Evolutionary conservation across 2,888 invertebrate genomes (phyloP), one percentile per base, ranked within the genome.

Genomic region (Saturnia pavonia): DNA sequence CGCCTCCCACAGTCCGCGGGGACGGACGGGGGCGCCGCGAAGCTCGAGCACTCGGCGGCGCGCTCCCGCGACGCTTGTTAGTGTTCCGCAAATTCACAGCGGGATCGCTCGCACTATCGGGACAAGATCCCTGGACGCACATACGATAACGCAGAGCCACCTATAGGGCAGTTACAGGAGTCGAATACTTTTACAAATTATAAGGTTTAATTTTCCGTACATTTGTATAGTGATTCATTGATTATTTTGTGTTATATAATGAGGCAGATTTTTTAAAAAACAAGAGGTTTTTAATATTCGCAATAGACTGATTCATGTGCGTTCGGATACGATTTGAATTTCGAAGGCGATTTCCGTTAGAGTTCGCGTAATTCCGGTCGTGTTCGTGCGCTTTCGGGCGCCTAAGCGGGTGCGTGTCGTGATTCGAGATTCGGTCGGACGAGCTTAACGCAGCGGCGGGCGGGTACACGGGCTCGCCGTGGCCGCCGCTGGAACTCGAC

Each of bases 401-500:
- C 86, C 81, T 85, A 81, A 77, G 78, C 85, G 88, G 87, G 86
- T 85, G 86, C 85, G 82, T 84, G 85, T 83, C 85, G 88, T 84
- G 88, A 85, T 87, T 89, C 95, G 95, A 94, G 94, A 95, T 95
- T 95, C 96, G 96, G 95, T 96, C 96, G 93, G 96, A 96, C 96
- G 96, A 96, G 95, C 94, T 94, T 85, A 95, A 94, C 93, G 94
- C 95, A 89, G 95, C 95, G 93, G 95, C 95, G 95, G 96, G 96
- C 94, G 96, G 96, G 88, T 96, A 96, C 94, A 95, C 96, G 95
- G 96, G 96, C 91, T 96, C 96, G 91, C 96, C 96, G 92, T 96
- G 96, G 96, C 96, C 96, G 87, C 96, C 96, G 87, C 94, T 96
- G 76, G 96, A 96, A 87, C 94, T 97, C 91, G 97, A 97, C 94